phyloP scores from a whole-genome alignment of 2,888 invertebrate species.

The Melanargia galathea region DNA sequence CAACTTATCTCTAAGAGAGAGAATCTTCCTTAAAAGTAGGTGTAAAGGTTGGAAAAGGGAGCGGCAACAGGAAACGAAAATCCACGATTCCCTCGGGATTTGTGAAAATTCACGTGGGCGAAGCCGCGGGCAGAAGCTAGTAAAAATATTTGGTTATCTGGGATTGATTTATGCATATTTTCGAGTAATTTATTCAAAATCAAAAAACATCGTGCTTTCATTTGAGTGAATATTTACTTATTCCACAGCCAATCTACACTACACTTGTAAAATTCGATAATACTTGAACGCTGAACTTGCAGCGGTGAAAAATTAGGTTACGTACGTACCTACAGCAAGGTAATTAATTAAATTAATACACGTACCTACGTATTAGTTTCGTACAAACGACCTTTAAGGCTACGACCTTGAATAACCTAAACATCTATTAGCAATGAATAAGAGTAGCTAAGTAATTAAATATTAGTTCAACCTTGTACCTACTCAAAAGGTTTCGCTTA shows the following conservation, averaged over 20 bases:
- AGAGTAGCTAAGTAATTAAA: not conserved
- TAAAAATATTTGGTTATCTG: not conserved
- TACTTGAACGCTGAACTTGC: too few relatives aligned
- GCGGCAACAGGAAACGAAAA: too few relatives aligned
- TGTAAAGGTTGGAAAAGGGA: too few relatives aligned
- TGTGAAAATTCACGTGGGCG: too few relatives aligned
- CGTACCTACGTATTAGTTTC: too few relatives aligned
- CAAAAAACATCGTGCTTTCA: too few relatives aligned
- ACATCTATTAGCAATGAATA: not conserved
- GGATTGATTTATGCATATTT: not conserved
- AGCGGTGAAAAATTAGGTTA: constrained; percentile 2
- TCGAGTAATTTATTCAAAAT: not conserved
- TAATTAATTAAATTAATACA: not conserved
- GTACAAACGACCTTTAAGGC: too few relatives aligned
- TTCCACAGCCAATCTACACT: constrained; percentile 3
- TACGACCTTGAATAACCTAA: constrained; percentile 10
- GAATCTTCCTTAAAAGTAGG: too few relatives aligned
- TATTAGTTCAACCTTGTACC: not conserved
- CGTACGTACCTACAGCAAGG: not conserved
- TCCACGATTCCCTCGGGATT: too few relatives aligned
- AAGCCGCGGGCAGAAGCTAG: too few relatives aligned
- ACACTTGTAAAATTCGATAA: constrained; percentile 8
- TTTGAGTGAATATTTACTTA: too few relatives aligned
- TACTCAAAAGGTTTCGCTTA: not conserved
- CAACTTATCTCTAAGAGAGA: too few relatives aligned